phyloP scores from a whole-genome alignment of 2,888 invertebrate genomes.

The Acanthosepion pharaonis region DNA sequence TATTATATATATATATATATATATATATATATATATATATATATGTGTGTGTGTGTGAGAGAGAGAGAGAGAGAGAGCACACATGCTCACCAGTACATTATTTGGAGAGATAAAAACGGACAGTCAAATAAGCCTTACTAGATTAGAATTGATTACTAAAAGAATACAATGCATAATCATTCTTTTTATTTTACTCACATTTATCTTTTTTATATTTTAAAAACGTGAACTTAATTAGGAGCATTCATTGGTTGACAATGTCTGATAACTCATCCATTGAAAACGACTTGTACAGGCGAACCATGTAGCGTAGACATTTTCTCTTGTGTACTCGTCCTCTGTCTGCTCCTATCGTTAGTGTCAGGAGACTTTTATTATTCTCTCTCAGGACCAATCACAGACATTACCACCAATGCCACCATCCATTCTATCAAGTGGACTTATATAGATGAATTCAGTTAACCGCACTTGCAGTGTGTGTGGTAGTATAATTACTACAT shows the following conservation, averaged over 20 bases:
- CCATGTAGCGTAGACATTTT: background rate
- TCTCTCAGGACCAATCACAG: background rate
- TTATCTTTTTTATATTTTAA: background rate
- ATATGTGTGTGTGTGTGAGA: background rate
- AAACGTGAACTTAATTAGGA: background rate
- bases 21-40: background rate
- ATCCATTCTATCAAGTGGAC: background rate
- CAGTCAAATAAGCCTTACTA: background rate
- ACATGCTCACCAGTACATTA: too few species aligned
- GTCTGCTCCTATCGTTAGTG: constrained; percentile 12
- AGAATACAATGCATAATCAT: background rate
- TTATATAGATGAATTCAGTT: background rate
- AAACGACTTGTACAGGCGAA: background rate
- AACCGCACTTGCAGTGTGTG: background rate
- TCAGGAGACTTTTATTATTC: background rate
- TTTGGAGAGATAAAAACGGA: too few species aligned
- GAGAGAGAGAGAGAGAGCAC: too few species aligned
- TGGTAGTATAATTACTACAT: background rate
- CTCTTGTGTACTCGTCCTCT: background rate
- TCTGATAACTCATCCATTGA: constrained; percentile 12
- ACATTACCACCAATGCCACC: background rate
- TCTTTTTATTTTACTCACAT: background rate
- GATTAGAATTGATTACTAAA: background rate
- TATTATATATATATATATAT: background rate
- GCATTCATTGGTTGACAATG: background rate